Percentiles rank a stretch among this genome's conserved stretches.
Conservation (phyloP, 2,113 vertebrate genomes). For the Alethe diademata region DNA sequence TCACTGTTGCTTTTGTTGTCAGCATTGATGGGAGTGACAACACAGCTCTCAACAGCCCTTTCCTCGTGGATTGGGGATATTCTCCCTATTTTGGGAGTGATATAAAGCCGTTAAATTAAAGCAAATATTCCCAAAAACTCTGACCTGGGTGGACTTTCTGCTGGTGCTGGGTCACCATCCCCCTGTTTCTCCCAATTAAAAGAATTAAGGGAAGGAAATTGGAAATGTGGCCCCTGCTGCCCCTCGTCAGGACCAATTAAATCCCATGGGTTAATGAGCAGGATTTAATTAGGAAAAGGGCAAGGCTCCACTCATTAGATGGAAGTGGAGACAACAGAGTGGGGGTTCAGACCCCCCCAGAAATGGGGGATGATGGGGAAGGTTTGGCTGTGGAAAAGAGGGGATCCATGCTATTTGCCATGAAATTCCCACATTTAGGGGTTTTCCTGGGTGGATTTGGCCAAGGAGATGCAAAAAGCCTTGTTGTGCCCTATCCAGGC, state of each 20-base stretch:
- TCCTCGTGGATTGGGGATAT: not conserved
- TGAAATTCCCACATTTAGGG: not conserved
- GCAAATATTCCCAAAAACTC: rapidly evolving
- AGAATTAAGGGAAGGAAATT: constrained; percentile 50
- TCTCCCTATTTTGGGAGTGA: rapidly evolving
- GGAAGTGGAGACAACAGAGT: rapidly evolving
- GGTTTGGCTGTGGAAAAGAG: not conserved
- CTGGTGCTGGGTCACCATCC: rapidly evolving
- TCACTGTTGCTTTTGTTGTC: not conserved
- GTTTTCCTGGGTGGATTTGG: rapidly evolving
- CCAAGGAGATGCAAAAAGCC: not conserved
- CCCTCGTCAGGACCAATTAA: not conserved
- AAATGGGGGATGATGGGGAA: not conserved
- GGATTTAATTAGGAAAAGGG: not conserved
- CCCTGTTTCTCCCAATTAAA: constrained; percentile 32
- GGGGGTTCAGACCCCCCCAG: not conserved
- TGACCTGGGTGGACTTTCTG: not conserved
- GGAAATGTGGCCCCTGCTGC: not conserved
- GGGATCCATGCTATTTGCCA: rapidly evolving
- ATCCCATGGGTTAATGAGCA: not conserved
- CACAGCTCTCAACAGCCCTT: not conserved
- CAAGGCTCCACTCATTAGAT: not conserved
- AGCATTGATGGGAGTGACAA: not conserved
- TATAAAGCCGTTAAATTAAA: rapidly evolving
- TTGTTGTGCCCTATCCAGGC: not conserved